phyloP scores from a whole-genome alignment of 1,140 invertebrate genomes.

The Ceratitis capitata region DNA sequence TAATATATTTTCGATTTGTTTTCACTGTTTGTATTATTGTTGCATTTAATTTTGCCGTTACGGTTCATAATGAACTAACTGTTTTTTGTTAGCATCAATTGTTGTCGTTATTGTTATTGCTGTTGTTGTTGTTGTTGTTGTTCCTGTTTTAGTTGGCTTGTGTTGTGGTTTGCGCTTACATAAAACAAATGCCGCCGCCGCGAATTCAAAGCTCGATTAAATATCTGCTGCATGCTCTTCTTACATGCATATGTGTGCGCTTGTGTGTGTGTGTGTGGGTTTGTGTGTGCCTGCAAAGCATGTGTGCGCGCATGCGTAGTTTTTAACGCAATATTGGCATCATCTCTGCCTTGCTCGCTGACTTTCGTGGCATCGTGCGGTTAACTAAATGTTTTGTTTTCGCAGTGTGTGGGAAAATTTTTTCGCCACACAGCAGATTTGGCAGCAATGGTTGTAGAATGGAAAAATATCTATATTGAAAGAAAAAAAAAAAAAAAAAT shows the following conservation, averaged over 20 bases:
- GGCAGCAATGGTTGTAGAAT: not conserved
- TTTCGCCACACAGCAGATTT: not conserved
- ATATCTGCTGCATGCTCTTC: not conserved
- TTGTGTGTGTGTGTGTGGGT: not conserved
- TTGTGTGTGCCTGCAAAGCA: not conserved
- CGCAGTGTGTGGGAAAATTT: slow-evolving; percentile 22
- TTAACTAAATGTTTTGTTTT: not conserved
- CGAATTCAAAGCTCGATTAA: slow-evolving; percentile 22
- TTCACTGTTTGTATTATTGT: not conserved
- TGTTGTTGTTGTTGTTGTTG: not conserved
- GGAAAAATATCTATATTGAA: not conserved
- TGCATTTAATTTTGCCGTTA: slow-evolving; percentile 20
- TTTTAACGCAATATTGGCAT: slow-evolving; percentile 20
- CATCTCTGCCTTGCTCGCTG: slow-evolving; percentile 6
- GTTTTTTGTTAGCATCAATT: no score
- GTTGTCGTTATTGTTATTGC: not conserved
- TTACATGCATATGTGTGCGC: not conserved
- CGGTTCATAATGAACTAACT: slow-evolving; percentile 6
- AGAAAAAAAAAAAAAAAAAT: not conserved
- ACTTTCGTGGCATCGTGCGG: not conserved
- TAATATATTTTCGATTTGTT: slow-evolving; percentile 19
- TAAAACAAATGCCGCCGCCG: slow-evolving; percentile 35
- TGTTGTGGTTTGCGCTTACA: slow-evolving; percentile 21
- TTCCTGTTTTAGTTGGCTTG: not conserved
- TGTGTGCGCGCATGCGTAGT: not conserved